Evolutionary conservation across 2,888 invertebrate species (phyloP).

Genomic region (Biston stratarius): DNA sequence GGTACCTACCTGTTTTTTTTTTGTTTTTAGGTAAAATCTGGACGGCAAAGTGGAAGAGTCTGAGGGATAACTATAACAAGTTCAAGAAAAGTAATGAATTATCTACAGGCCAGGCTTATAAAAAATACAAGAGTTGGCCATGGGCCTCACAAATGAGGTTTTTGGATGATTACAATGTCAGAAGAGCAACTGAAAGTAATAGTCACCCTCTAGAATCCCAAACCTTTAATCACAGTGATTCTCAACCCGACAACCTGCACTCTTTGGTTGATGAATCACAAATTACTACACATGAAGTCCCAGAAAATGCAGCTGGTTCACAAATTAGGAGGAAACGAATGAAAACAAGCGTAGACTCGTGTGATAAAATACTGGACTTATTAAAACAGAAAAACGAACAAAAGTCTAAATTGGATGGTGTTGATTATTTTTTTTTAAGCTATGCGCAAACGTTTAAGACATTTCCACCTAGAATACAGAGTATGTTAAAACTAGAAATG

Average conservation of each 20-base stretch:
- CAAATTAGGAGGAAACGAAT: conserved; percentile 20
- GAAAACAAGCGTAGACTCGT: conserved; percentile 20
- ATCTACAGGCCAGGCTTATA: conserved; percentile 23
- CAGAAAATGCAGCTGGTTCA: neutral
- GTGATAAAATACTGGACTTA: conserved; percentile 30
- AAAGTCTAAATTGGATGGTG: conserved; percentile 15
- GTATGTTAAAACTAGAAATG: conserved; percentile 34
- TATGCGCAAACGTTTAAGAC: conserved; percentile 33
- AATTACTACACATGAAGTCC: neutral
- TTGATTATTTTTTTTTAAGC: too few species aligned
- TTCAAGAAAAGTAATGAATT: conserved; percentile 29
- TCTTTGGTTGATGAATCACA: neutral
- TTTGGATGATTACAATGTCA: conserved; percentile 6
- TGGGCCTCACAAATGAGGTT: conserved; percentile 28
- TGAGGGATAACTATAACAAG: conserved; percentile 30
- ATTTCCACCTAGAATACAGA: conserved; percentile 31
- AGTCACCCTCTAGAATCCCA: too few species aligned
- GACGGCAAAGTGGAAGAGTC: conserved; percentile 25
- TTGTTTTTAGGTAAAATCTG: conserved; percentile 16
- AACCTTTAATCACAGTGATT: too few species aligned
- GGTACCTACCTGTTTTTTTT: neutral
- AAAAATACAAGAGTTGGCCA: conserved; percentile 29
- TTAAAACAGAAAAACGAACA: conserved; percentile 28
- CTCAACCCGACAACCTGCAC: neutral
- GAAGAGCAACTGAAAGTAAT: conserved; percentile 8